These are phyloP conservation scores for Penaeus monodon DNA, from an alignment of 2,888 invertebrate species.

Conservation along the genomic window DNA sequence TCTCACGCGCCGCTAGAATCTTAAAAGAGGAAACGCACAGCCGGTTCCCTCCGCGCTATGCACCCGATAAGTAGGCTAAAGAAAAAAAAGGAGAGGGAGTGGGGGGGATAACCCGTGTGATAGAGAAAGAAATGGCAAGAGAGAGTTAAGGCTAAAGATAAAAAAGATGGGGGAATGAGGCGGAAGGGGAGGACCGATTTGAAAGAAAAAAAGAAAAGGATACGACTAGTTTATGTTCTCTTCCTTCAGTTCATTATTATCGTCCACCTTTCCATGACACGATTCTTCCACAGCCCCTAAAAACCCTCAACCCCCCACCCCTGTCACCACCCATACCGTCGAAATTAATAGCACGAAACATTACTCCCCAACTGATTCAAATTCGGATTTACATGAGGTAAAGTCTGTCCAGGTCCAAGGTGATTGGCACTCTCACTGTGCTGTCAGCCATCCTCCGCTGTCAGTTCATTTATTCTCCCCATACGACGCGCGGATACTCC, in stretches of 20 bases:
- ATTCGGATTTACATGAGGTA: constrained; percentile 36
- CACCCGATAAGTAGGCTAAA: too few species aligned
- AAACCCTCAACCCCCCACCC: too few species aligned
- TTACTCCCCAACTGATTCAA: constrained; percentile 42
- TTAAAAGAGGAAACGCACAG: too few species aligned
- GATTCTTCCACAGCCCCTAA: too few species aligned
- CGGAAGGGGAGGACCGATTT: neutral
- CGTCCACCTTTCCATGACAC: too few species aligned
- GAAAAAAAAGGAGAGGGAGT: too few species aligned
- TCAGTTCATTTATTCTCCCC: constrained; percentile 39
- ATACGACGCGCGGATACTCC: constrained; percentile 33
- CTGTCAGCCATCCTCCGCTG: constrained; percentile 42
- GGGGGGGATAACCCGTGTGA: too few species aligned
- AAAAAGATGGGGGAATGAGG: neutral
- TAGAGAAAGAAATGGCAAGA: too few species aligned
- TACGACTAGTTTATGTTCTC: neutral
- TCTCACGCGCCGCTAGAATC: too few species aligned
- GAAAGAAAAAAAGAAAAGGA: neutral
- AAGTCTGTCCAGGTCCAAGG: constrained; percentile 48
- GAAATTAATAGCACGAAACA: constrained; percentile 34
- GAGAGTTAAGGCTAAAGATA: too few species aligned
- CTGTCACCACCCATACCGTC: neutral
- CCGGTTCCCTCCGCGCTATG: too few species aligned
- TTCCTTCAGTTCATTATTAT: too few species aligned
- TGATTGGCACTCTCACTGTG: constrained; percentile 3